Base-by-base conservation (phyloP, 1,140 invertebrate species). In the Protaetia brevitarsis region DNA sequence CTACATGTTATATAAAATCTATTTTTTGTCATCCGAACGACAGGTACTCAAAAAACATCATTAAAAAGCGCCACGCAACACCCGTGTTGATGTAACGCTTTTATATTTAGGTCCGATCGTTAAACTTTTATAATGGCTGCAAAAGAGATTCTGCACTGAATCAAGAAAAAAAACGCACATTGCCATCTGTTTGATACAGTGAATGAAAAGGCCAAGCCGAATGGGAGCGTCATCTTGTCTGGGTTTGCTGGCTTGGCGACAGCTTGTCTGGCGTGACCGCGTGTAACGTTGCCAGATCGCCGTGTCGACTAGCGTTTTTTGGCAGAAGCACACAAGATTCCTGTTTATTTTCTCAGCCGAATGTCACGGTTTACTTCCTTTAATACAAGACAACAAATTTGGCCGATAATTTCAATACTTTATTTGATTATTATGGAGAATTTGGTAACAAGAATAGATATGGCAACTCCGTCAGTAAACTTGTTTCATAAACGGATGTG, bases 181-280 rank as follows among this genome's bases (percentile, higher is more conserved):
- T 64, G 66, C 58, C 66, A 70, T 70, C 69, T 66, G 67, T 70
- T 70, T 41, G 61, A 29, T 64, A 58, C 16, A 58, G 63, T 68
- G 67, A 71, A 69, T 69, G 69, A 68, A 71, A 71, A 67, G 64
- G 63, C 45, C 41, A 64, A 45, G 41, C 41, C 41, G 41, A 45
- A 21, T 45, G 68, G 61, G 36, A 86, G 86, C 86, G 86, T 87
- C 87, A 86, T 82, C 82, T 83, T 86, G 85, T 88, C 86, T 85
- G 84, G 83, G 82, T 82, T 79, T 65, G 80, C 82, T 78, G 83
- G 85, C 86, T 85, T 87, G 89, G 89, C 89, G 89, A 90, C 90
- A 91, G 89, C 89, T 87, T 91, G 90, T 92, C 90, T 92, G 88
- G 88, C 86, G 83, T 86, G 87, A 87, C 85, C 86, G 82, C 74